Percentiles rank a stretch among this genome's conserved stretches.
phyloP scores from a whole-genome alignment of 1,140 invertebrate genomes.

The roundworm (Caenorhabditis elegans) region DNA sequence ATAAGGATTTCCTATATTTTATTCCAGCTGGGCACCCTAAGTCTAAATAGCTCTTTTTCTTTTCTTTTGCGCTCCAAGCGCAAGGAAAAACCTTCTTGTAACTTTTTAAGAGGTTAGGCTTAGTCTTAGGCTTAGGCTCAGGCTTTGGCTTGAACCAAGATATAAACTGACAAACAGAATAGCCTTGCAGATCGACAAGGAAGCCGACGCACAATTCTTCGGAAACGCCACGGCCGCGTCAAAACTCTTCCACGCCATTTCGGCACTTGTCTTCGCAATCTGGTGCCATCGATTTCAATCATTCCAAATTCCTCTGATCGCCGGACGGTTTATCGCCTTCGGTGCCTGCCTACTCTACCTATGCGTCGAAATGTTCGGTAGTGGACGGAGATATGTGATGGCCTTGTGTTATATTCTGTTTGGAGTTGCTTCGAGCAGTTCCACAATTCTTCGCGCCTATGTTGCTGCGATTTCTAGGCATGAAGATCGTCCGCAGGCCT shows the following conservation, averaged over 20 bases:
- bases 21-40: too few relatives aligned
- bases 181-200: conserved; percentile 31
- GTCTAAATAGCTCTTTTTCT: too few relatives aligned
- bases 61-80: too few relatives aligned
- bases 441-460: conserved; percentile 40
- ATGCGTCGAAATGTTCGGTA: conserved; percentile 27
- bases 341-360: conserved; percentile 34
- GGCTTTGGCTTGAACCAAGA: too few relatives aligned
- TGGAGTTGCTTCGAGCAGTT: conserved; percentile 38
- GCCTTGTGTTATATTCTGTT: conserved; percentile 30
- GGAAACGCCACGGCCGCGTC: conserved; percentile 32
- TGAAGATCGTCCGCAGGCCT: conserved; percentile 21
- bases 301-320: conserved; percentile 33
- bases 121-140: too few relatives aligned
- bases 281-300: conserved; percentile 4
- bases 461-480: conserved; percentile 13
- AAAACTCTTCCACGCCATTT: conserved; percentile 14
- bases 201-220: conserved; percentile 34
- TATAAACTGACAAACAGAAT: too few relatives aligned
- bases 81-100: too few relatives aligned
- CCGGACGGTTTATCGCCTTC: conserved; percentile 27
- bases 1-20: too few relatives aligned
- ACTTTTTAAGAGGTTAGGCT: too few relatives aligned
- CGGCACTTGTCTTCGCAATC: conserved; percentile 23
- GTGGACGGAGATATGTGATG: conserved; percentile 32